phyloP scores from a whole-genome alignment of 2,888 invertebrate species.

The Eumerus sabulonum region DNA sequence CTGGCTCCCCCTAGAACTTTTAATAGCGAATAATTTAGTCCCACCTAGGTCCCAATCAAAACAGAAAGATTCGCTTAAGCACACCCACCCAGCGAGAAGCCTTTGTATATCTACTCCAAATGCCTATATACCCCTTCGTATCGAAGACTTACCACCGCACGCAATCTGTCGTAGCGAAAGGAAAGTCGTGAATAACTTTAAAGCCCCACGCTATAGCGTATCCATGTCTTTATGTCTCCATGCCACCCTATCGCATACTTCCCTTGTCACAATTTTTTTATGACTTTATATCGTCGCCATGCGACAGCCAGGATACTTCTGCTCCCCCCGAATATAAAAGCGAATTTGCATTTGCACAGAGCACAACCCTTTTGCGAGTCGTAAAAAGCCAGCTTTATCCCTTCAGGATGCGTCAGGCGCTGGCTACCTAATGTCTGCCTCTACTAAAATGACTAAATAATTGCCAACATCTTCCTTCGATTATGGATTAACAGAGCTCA shows the following conservation, averaged over 20 bases:
- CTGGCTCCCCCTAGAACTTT: conserved; percentile 34
- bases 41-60: conserved; percentile 57
- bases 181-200: conserved; percentile 20
- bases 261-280: too few species aligned
- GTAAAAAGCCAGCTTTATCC: conserved; percentile 31
- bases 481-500: conserved; percentile 63
- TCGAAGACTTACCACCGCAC: not conserved
- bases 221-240: conserved; percentile 4
- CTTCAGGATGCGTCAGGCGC: conserved; percentile 6
- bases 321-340: conserved; percentile 33
- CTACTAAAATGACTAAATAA: conserved; percentile 51
- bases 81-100: conserved; percentile 11
- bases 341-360: conserved; percentile 48
- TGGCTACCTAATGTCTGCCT: conserved; percentile 22
- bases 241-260: too few species aligned
- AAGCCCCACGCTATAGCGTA: conserved; percentile 37
- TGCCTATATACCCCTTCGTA: too few species aligned
- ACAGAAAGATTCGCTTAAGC: conserved; percentile 22
- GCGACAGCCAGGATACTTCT: not conserved
- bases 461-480: conserved; percentile 65
- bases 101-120: not conserved
- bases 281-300: too few species aligned
- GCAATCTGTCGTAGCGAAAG: too few species aligned
- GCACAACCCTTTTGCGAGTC: conserved; percentile 6
- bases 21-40: conserved; percentile 61